A percentile compares a stretch with the other conserved stretches of the same genome.
Conservation (phyloP, 2,113 vertebrate species). For the Tympanuchus pallidicinctus region DNA sequence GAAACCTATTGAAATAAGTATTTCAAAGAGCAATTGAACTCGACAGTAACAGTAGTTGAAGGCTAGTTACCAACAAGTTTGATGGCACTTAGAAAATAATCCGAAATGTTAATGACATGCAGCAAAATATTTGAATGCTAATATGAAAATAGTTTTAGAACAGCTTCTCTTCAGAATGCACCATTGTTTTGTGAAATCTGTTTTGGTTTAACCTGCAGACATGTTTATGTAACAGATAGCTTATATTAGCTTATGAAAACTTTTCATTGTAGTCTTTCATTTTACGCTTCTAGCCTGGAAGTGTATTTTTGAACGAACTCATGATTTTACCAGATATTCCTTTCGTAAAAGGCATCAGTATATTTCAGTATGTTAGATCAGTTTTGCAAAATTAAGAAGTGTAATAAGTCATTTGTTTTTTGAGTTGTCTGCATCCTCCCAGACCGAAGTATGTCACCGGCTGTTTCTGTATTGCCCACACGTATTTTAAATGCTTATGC, state of each 20-base stretch:
- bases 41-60: background rate
- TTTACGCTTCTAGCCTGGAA: background rate
- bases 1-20: background rate
- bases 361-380: background rate
- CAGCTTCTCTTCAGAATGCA: background rate
- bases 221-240: slow-evolving; percentile 50
- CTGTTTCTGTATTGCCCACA: background rate
- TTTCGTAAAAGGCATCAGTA: background rate
- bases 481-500: background rate
- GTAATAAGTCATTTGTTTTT: background rate
- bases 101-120: background rate
- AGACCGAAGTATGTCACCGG: background rate
- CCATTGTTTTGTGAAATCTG: slow-evolving; percentile 13
- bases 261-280: slow-evolving; percentile 1
- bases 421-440: background rate
- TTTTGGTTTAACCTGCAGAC: slow-evolving; percentile 45
- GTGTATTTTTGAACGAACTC: background rate
- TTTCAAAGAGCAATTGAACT: background rate
- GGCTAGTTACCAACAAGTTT: background rate
- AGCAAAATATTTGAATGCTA: background rate
- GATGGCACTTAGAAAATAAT: background rate
- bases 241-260: slow-evolving; percentile 50
- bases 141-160: background rate
- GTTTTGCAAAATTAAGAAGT: background rate
- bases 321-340: background rate